Conservation (phyloP, 2,888 invertebrate genomes). For the Lasioglossum calceatum region DNA sequence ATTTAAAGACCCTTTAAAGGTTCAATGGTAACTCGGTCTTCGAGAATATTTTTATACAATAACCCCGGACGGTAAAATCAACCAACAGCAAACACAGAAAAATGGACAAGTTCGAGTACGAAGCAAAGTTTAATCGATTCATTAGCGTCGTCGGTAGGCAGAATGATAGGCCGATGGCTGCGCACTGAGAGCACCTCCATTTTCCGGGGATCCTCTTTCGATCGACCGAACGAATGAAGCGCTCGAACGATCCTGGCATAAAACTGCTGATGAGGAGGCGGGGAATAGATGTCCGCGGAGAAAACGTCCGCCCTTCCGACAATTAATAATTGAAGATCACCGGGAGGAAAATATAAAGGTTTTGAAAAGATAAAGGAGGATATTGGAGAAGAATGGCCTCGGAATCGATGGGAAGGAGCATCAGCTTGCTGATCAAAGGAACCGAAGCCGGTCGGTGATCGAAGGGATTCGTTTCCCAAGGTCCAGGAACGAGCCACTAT, state of each 20-base stretch:
- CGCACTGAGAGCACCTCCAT: background rate
- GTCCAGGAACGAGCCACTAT: constrained; percentile 37
- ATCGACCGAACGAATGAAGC: background rate
- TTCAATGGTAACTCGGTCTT: too few species aligned
- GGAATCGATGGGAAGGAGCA: constrained; percentile 38
- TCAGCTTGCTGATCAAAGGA: constrained; percentile 53
- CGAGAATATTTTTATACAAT: too few species aligned
- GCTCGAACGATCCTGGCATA: background rate
- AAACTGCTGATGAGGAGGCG: constrained; percentile 6
- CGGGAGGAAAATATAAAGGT: constrained; percentile 19
- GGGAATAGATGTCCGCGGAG: background rate
- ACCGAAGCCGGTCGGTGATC: constrained; percentile 20
- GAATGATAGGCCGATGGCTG: background rate
- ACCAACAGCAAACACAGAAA: background rate
- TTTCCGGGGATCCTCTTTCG: constrained; percentile 12
- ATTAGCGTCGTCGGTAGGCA: background rate
- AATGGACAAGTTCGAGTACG: background rate
- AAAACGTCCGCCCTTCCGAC: constrained; percentile 25
- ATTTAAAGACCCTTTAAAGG: too few species aligned
- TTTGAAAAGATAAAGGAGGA: constrained; percentile 21
- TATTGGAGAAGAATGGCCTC: constrained; percentile 12
- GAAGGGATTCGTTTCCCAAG: constrained; percentile 36
- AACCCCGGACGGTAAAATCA: background rate
- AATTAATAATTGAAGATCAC: constrained; percentile 45
- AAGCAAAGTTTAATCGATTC: background rate